phyloP scores from a whole-genome alignment of 1,140 invertebrate species.

The Zaprionus vittiger region DNA sequence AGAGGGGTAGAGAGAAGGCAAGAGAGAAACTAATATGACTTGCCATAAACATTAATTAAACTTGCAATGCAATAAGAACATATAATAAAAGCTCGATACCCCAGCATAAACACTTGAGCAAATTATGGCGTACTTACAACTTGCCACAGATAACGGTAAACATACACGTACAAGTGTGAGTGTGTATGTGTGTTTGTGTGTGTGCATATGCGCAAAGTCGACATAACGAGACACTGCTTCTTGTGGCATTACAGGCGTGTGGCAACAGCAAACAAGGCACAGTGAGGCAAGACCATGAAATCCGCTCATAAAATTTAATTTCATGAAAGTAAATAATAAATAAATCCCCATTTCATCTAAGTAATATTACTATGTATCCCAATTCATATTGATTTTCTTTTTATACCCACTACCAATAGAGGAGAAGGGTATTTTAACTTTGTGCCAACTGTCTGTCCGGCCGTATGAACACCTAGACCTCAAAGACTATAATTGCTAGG shows the following conservation, averaged over 20 bases:
- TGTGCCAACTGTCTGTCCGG: no score
- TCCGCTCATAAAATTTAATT: not conserved
- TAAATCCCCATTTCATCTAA: no score
- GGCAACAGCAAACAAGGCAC: constrained; percentile 17
- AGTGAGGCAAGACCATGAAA: constrained; percentile 10
- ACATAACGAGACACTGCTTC: constrained; percentile 36
- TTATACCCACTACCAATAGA: no score
- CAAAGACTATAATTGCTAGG: no score
- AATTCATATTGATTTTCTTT: not conserved
- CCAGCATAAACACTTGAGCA: constrained; percentile 59
- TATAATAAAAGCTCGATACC: constrained; percentile 57
- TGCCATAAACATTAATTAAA: constrained; percentile 58
- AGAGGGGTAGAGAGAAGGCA: not conserved
- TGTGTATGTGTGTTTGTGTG: not conserved
- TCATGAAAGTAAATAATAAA: not conserved
- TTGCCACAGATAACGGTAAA: constrained; percentile 60
- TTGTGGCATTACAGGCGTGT: constrained; percentile 26
- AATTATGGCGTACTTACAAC: constrained; percentile 63
- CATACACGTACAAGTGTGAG: constrained; percentile 32
- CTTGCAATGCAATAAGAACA: constrained; percentile 47
- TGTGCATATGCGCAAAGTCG: constrained; percentile 49
- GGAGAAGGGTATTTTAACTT: no score
- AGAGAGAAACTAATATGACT: constrained; percentile 6
- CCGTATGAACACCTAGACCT: no score
- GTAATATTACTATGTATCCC: not conserved